phyloP scores from a whole-genome alignment of 2,113 vertebrate genomes.

The Tretioscincus oriximinensis region DNA sequence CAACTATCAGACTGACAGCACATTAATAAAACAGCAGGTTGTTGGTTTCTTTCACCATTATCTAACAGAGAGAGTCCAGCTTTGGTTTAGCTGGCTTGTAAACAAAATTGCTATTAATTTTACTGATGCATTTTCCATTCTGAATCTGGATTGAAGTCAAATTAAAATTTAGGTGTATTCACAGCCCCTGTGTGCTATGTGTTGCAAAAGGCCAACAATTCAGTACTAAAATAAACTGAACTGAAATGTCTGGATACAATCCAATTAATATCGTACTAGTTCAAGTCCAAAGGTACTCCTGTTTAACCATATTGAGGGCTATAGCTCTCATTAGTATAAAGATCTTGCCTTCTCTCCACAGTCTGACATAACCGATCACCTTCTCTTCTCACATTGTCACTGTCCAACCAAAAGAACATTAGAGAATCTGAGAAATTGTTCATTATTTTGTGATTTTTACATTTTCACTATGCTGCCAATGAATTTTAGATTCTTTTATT shows the following conservation, averaged over 20 bases:
- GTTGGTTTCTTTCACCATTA: too few relatives aligned
- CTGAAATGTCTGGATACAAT: background rate
- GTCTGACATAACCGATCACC: background rate
- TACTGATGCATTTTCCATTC: too few relatives aligned
- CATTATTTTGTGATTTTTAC: background rate
- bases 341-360: background rate
- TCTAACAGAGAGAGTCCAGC: too few relatives aligned
- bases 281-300: background rate
- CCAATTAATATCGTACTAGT: background rate
- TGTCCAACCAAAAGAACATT: background rate
- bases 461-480: background rate
- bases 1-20: too few relatives aligned
- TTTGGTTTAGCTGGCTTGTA: too few relatives aligned
- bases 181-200: too few relatives aligned
- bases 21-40: too few relatives aligned
- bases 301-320: background rate
- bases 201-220: background rate
- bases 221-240: background rate
- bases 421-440: background rate
- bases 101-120: too few relatives aligned
- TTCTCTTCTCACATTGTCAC: background rate
- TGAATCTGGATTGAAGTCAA: too few relatives aligned
- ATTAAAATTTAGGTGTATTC: too few relatives aligned
- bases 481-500: background rate
- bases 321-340: background rate